phyloP scores from a whole-genome alignment of 2,113 vertebrate genomes.

The Apteryx mantelli region DNA sequence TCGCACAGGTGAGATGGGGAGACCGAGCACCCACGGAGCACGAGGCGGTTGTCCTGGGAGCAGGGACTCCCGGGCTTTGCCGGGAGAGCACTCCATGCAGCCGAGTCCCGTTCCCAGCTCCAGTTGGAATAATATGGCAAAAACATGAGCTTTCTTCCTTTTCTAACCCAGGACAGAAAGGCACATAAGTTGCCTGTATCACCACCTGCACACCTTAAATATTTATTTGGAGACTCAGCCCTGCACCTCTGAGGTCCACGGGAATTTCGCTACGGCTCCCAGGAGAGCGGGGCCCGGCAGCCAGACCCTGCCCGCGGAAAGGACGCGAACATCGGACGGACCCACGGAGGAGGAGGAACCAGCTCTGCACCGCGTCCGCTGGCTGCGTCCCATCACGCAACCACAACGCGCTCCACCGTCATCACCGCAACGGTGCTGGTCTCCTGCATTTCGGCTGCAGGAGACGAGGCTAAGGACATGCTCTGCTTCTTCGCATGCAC shows the following conservation, averaged over 20 bases:
- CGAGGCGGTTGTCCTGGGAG: too few relatives aligned
- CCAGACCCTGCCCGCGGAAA: background rate
- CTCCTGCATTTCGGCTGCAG: background rate
- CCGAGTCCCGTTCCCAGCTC: background rate
- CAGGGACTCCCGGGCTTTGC: too few relatives aligned
- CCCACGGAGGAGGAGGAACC: too few relatives aligned
- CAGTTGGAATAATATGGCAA: background rate
- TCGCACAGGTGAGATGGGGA: too few relatives aligned
- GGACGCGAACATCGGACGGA: too few relatives aligned
- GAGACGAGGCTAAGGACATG: background rate
- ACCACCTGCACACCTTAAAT: background rate
- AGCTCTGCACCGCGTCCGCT: background rate
- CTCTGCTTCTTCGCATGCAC: rapidly evolving
- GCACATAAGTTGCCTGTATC: background rate
- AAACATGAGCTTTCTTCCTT: rapidly evolving
- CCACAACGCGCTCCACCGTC: background rate
- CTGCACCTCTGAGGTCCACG: background rate
- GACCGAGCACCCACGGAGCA: too few relatives aligned
- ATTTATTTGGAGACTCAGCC: rapidly evolving
- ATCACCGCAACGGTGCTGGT: too few relatives aligned
- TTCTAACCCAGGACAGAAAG: background rate
- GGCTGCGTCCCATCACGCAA: background rate
- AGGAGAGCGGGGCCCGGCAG: background rate
- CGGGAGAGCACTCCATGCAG: too few relatives aligned
- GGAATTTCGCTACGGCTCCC: background rate